phyloP scores from a whole-genome alignment of 35 echinoderm and acorn worm genomes.

The Heliocidaris erythrogramma region DNA sequence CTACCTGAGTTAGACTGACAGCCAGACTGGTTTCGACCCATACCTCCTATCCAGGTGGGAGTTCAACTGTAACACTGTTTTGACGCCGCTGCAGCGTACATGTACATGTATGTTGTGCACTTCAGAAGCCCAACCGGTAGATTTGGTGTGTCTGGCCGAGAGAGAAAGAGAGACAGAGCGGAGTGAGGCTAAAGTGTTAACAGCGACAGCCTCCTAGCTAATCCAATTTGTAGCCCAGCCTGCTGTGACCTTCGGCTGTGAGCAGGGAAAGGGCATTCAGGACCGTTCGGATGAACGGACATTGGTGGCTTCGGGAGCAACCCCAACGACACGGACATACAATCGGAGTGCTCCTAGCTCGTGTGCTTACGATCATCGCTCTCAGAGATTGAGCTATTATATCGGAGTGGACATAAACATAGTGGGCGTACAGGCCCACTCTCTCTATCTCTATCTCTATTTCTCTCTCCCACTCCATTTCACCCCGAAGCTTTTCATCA shows the following conservation, averaged over 20 bases:
- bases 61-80: not conserved
- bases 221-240: slow-evolving; percentile 40
- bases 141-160: not conserved
- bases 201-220: slow-evolving; percentile 32
- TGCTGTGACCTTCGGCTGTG: not conserved
- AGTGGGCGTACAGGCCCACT: not conserved
- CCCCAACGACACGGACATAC: not conserved
- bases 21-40: not conserved
- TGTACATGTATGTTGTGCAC: not conserved
- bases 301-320: not conserved
- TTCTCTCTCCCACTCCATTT: not conserved
- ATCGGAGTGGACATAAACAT: slow-evolving; percentile 2
- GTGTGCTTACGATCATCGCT: not conserved
- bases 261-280: slow-evolving; percentile 29
- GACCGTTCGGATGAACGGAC: not conserved
- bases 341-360: not conserved
- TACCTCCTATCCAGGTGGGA: not conserved
- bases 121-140: not conserved
- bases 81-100: not conserved
- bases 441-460: not conserved
- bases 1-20: not conserved
- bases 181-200: slow-evolving; percentile 16
- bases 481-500: not conserved
- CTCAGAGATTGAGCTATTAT: not conserved
- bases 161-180: not conserved